Evolutionary conservation across 2,113 vertebrate species (phyloP).

Genomic region (Calonectris borealis): DNA sequence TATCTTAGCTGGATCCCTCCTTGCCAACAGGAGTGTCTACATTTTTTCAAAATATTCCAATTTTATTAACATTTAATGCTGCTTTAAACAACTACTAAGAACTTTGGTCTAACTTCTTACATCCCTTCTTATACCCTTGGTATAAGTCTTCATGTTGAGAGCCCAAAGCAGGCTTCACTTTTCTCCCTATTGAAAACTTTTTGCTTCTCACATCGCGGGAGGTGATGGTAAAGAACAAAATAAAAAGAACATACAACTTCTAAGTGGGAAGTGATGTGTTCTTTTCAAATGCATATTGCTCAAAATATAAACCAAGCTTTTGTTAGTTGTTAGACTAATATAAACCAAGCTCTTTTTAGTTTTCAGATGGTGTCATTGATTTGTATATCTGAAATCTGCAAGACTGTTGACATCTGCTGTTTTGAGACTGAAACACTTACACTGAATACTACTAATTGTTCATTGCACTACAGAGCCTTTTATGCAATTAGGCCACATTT

Average conservation of each 20-base stretch:
- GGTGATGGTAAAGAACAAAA: neutral
- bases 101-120: neutral
- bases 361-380: neutral
- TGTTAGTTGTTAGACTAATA: neutral
- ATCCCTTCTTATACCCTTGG: neutral
- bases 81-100: neutral
- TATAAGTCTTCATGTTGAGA: neutral
- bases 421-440: neutral
- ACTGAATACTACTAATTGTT: neutral
- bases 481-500: constrained; percentile 32
- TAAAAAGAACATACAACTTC: neutral
- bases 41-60: neutral
- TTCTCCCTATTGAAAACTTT: neutral
- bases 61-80: constrained; percentile 7
- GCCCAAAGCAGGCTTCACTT: neutral
- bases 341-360: neutral
- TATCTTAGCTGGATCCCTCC: constrained; percentile 10
- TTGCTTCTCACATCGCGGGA: neutral
- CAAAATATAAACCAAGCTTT: neutral
- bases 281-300: constrained; percentile 1
- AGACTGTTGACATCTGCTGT: constrained; percentile 10
- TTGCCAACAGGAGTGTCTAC: neutral
- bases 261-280: neutral
- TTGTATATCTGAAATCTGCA: constrained; percentile 4
- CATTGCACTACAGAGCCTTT: neutral